A percentile compares a stretch with the other conserved stretches of the same genome.
phyloP scores from a whole-genome alignment of 2,888 invertebrate species.

The Drosophila nigricruria region DNA sequence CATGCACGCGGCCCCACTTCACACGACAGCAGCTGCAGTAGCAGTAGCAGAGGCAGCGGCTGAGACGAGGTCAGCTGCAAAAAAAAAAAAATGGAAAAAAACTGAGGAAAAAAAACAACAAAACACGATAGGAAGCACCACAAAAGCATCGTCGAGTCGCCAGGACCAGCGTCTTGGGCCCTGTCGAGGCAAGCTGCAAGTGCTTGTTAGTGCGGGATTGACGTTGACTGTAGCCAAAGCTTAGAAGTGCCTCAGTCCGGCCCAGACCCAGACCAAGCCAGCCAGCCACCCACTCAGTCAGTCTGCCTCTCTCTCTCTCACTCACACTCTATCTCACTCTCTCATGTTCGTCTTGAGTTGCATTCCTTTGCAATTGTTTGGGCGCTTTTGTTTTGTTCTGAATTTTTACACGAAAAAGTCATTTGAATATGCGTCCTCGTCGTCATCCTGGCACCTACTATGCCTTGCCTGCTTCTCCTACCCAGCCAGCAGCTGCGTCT shows the following conservation, averaged over 20 bases:
- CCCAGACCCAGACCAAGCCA: slow-evolving; percentile 1
- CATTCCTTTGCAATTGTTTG: slow-evolving; percentile 77
- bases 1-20: slow-evolving; percentile 81
- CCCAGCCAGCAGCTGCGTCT: slow-evolving; percentile 1
- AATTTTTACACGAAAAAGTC: slow-evolving; percentile 81
- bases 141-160: slow-evolving; percentile 62
- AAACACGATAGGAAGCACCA: slow-evolving; percentile 61
- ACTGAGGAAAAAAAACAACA: slow-evolving; percentile 28
- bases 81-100: slow-evolving; percentile 4
- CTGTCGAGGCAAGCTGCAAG: slow-evolving; percentile 68
- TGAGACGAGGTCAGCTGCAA: neutral
- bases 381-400: slow-evolving; percentile 74
- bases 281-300: slow-evolving; percentile 1
- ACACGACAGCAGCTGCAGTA: slow-evolving; percentile 69
- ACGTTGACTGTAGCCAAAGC: slow-evolving; percentile 69
- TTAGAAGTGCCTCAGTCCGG: slow-evolving; percentile 59
- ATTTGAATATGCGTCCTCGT: slow-evolving; percentile 75
- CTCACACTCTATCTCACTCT: neutral
- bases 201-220: slow-evolving; percentile 77
- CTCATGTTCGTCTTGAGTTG: slow-evolving; percentile 62
- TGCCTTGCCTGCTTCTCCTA: neutral
- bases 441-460: slow-evolving; percentile 1
- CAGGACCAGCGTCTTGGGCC: slow-evolving; percentile 48
- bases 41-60: neutral
- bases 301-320: slow-evolving; percentile 1